Percentiles rank a stretch among this genome's conserved stretches.
Conservation (phyloP, 2,113 vertebrate species). For the Porphyrio hochstetteri region DNA sequence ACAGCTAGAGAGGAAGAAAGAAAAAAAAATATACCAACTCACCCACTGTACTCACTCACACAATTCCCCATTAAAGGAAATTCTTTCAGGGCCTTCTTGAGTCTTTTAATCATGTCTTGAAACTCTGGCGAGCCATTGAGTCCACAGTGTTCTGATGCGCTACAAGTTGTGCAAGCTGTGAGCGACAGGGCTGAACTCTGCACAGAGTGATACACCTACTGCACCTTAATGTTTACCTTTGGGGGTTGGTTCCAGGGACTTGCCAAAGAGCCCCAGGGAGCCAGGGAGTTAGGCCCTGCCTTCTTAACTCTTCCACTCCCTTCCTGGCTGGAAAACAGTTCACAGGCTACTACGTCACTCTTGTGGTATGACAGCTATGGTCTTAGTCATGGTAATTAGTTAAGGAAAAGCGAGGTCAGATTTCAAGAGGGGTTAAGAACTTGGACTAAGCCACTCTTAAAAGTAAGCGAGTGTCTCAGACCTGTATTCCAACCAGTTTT, state of each 20-base stretch:
- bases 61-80: constrained; percentile 90
- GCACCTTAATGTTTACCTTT: constrained; percentile 80
- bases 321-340: not conserved
- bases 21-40: constrained; percentile 76
- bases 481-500: not conserved
- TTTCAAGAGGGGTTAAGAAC: not conserved
- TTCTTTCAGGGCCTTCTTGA: constrained; percentile 73
- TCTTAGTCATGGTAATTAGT: not conserved
- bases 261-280: constrained; percentile 64
- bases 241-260: constrained; percentile 58
- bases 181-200: constrained; percentile 67
- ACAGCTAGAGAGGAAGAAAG: constrained; percentile 44
- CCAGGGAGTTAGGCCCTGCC: constrained; percentile 26
- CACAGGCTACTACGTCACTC: not conserved
- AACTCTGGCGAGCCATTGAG: constrained; percentile 71
- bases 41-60: constrained; percentile 90
- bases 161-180: constrained; percentile 65
- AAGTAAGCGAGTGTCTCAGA: not conserved
- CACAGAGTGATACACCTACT: constrained; percentile 67
- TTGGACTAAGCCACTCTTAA: not conserved
- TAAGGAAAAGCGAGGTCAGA: not conserved
- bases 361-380: constrained; percentile 34
- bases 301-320: constrained; percentile 67
- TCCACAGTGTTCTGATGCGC: constrained; percentile 65
- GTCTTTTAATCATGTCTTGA: constrained; percentile 78